Evolutionary conservation across 2,888 invertebrate species (phyloP).

Genomic region (Mythimna ferrago): DNA sequence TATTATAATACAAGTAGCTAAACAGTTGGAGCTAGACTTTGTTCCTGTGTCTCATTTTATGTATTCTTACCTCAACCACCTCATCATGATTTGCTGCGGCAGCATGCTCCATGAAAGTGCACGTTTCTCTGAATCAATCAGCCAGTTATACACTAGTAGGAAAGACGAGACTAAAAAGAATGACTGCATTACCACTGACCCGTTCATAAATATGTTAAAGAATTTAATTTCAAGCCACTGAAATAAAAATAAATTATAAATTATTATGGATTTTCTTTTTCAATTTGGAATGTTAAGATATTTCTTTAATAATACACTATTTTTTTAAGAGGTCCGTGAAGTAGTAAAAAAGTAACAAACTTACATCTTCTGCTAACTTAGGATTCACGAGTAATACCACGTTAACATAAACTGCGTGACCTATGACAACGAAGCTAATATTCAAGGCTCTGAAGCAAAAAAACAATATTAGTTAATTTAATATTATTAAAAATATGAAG

Average conservation of each 20-base stretch:
- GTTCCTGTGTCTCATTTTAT: neutral
- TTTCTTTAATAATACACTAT: no score
- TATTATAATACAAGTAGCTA: neutral
- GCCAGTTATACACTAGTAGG: conserved; percentile 67
- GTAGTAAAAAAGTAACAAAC: neutral
- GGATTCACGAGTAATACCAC: conserved; percentile 46
- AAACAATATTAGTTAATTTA: neutral
- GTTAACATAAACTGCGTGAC: conserved; percentile 44
- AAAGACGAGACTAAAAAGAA: conserved; percentile 70
- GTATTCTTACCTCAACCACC: conserved; percentile 69
- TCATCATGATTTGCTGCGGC: conserved; percentile 59
- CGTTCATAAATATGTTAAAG: conserved; percentile 53
- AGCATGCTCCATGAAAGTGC: conserved; percentile 55
- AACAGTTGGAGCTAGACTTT: neutral
- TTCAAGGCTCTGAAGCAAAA: conserved; percentile 23
- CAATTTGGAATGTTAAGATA: no score
- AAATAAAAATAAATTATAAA: conserved; percentile 8
- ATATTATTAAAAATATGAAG: neutral
- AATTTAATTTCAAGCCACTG: conserved; percentile 19
- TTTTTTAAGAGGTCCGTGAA: no score
- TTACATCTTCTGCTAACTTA: conserved; percentile 64
- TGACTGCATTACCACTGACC: conserved; percentile 67
- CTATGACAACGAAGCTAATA: conserved; percentile 8
- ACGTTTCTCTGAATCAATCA: conserved; percentile 58
- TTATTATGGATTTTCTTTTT: no score